Base-by-base conservation (phyloP, 2,113 vertebrate genomes). In the Copsychus sechellarum region DNA sequence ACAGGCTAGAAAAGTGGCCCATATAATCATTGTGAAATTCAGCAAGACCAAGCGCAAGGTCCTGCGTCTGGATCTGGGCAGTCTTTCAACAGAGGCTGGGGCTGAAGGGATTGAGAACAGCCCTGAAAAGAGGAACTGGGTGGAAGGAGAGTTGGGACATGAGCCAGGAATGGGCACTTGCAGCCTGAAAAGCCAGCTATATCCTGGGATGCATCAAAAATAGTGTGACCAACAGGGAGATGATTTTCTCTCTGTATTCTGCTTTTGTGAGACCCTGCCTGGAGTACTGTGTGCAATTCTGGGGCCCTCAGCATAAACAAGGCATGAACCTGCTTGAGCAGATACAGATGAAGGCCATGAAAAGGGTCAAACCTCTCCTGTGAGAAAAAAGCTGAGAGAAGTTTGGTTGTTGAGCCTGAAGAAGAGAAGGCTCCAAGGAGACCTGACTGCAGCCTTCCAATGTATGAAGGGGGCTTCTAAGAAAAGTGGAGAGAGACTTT, bases 81-180 rank as follows among this genome's bases (percentile, higher is more conserved):
- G 0, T 45, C 20, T 17, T 23, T n/a, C 24, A 64, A 0, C 33
- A 54, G 43, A 43, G 43, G 12, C 17, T 45, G 33, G 1, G 12
- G 11, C 7, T 60, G n/a, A 74, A 82, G 12, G 16, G 14, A 24
- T 18, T 79, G 38, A 62, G 56, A 71, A 5, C 18, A 74, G 25
- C 6, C 17, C 23, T 45, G 14, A 1, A 4, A 61, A 82, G 51
- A 57, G 80, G 31, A 60, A n/a, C 8, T 29, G 70, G 28, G 16
- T 66, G 25, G 25, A 45, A 85, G 10, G 64, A 70, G 48, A 74
- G 5, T 14, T 57, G n/a, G 23, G 23, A 34, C 16, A 11, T 16
- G 24, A 40, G 28, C 33, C 1, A 2, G 3, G 8, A n/a, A 9
- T 33, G 26, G 28, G 24, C 2, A 5, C 25, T 62, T 22, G 12